A percentile compares a stretch with the other conserved stretches of the same genome.
Conservation (phyloP, 2,888 invertebrate species). For the Orthonevra nobilis region DNA sequence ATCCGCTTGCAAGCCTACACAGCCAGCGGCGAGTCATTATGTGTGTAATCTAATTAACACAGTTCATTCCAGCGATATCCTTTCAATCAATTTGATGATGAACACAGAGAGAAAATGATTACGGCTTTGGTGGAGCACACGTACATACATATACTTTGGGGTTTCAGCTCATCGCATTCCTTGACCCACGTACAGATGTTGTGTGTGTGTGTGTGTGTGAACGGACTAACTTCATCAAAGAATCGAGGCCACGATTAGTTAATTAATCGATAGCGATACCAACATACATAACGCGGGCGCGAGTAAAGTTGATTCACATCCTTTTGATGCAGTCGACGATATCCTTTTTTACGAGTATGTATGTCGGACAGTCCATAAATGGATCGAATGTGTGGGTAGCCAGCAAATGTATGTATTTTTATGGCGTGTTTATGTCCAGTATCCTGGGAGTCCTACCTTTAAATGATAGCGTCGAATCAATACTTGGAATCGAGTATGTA, state of each 20-base stretch:
- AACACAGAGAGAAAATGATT: constrained; percentile 63
- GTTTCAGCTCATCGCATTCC: constrained; percentile 38
- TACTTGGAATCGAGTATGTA: constrained; percentile 31
- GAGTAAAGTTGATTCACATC: constrained; percentile 60
- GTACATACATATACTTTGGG: too few species aligned
- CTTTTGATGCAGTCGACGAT: constrained; percentile 60
- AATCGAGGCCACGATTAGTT: constrained; percentile 65
- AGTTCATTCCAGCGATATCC: constrained; percentile 70
- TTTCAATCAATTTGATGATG: constrained; percentile 70
- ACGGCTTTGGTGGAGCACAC: constrained; percentile 25
- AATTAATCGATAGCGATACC: constrained; percentile 59
- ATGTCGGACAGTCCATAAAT: constrained; percentile 16
- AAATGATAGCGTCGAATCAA: constrained; percentile 17
- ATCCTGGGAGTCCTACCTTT: not conserved
- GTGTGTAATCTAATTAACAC: constrained; percentile 70
- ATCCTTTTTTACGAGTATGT: constrained; percentile 39
- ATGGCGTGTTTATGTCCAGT: constrained; percentile 6
- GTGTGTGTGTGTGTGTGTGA: too few species aligned
- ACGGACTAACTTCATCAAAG: constrained; percentile 58
- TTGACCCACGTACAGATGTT: constrained; percentile 54
- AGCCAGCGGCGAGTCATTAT: constrained; percentile 41
- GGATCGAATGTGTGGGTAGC: not conserved
- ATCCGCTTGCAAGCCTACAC: constrained; percentile 23
- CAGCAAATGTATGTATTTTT: not conserved
- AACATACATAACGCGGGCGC: constrained; percentile 47